phyloP scores from a whole-genome alignment of 2,888 invertebrate species.

The Scotopteryx bipunctaria region DNA sequence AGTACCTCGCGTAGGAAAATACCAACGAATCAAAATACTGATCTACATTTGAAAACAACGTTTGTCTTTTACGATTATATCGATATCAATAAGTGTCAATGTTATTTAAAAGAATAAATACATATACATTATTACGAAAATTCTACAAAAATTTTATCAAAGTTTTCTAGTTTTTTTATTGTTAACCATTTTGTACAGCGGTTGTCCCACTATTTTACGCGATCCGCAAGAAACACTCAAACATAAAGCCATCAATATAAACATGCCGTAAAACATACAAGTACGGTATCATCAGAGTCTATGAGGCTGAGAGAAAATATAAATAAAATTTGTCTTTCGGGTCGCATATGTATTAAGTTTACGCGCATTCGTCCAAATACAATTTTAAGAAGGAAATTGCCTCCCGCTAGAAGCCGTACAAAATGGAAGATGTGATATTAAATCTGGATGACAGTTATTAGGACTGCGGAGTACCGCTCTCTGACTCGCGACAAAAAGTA shows the following conservation, averaged over 20 bases:
- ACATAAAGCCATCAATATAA: conserved; percentile 60
- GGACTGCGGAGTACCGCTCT: conserved; percentile 60
- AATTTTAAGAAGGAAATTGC: conserved; percentile 81
- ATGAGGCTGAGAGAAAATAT: conserved; percentile 56
- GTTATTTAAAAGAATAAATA: no score
- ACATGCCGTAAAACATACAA: conserved; percentile 60
- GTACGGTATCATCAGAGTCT: conserved; percentile 46
- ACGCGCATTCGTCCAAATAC: conserved; percentile 75
- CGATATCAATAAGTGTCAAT: no score
- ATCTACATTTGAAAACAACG: no score
- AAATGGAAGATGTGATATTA: conserved; percentile 79
- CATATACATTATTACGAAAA: no score
- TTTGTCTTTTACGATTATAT: no score
- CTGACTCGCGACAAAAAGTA: conserved; percentile 57
- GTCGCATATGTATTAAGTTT: conserved; percentile 76
- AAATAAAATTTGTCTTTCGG: conserved; percentile 76
- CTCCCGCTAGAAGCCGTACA: conserved; percentile 68
- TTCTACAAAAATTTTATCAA: no score
- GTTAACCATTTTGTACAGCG: conserved; percentile 27
- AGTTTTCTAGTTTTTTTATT: conserved; percentile 28
- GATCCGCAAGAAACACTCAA: conserved; percentile 25
- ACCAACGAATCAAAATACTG: no score
- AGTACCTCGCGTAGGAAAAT: no score
- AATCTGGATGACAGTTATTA: conserved; percentile 81
- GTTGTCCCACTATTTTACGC: conserved; percentile 25